Base-by-base conservation (phyloP, 2,797 vertebrate genomes). In the Sphenopsis melanotis region DNA sequence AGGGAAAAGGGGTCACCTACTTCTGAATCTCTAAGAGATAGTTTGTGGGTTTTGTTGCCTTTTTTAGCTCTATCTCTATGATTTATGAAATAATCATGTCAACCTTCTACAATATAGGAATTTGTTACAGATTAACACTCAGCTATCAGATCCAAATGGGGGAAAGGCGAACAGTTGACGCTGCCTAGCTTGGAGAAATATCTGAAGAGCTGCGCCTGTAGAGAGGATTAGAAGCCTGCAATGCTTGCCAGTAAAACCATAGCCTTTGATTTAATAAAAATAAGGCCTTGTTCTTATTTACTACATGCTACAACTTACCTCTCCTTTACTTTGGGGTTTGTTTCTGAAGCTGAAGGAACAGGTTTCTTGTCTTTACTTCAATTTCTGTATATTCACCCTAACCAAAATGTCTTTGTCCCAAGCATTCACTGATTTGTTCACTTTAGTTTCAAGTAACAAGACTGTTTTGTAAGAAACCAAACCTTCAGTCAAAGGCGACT, bases 121-220 rank as follows among this genome's bases (percentile, higher is more conserved):
- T 96, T 95, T 36, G 76, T 92, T 81, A 49, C 22, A 53, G 65
- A 94, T 91, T 91, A 96, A 78, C 72, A 76, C 61, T 87, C 76
- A 41, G 4, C 75, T 87, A 65, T 71, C 76, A 52, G 65, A 88
- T 95, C 94, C 90, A 95, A 96, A 91, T 91, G 53, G 92, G 69
- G 71, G 46, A 93, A 96, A 96, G 93, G 91, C 11, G 0, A 96
- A 81, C 32, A 78, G 81, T 55, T 94, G 83, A 66, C 55, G 56
- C 27, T 92, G 72, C 89, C 82, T 91, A 93, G 93, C 82, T 96
- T 86, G 71, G 89, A 95, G 72, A 95, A 89, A n/a, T 93, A 76
- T 69, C 74, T 90, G 32, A 89, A 75, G n/a, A 83, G 5, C 42
- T 42, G 23, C 0, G 60, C 32, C 36, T 61, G 32, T 36, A 41